Base-by-base conservation (phyloP, 2,888 invertebrate genomes). In the Nomada fabriciana region DNA sequence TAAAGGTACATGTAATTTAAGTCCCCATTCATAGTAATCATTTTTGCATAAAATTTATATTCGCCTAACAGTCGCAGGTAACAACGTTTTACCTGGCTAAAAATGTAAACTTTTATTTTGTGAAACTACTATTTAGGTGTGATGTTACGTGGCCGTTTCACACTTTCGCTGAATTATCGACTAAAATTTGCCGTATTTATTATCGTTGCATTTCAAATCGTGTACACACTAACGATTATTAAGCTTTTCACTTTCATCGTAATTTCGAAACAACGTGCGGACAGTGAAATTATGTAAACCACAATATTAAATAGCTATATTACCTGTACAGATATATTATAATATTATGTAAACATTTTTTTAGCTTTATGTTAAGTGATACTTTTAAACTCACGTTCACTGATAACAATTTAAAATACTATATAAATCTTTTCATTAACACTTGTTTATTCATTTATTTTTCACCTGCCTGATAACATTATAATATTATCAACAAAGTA, bases 81-180 rank as follows among this genome's bases (percentile, higher is more conserved):
- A 7, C 36, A 15, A 52, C 36, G 13, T 36, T 36, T n/a, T 10
- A 42, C 11, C 36, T 3, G 60, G 47, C 13, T 23, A 29, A 47
- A 57, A 42, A 43, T 13, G 5, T 9, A n/a, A 53, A 5, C 15
- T 73, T 47, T 47, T 43, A 73, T 57, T 47, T 25, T 11, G 72
- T 3, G 55, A 43, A 29, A 64, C 47, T 15, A 5, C 55, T 18
- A 15, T 25, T 64, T n/a, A 13, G 20, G 13, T 55, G 29, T 1
- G 25, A 23, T 60, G 43, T 63, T 72, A 43, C 43, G 23, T n/a
- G 7, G 1, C 2, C 2, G 42, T 53, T 53, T 53, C 36, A 42
- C 25, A 13, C 72, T 72, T 72, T 72, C 64, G 20, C 72, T 57
- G 72, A 72, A 72, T 72, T 47, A 72, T 47, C 55, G 64, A 64